A percentile compares a stretch with the other conserved stretches of the same genome.
phyloP scores from a whole-genome alignment of 1,140 invertebrate genomes.

The Zaprionus vittiger region DNA sequence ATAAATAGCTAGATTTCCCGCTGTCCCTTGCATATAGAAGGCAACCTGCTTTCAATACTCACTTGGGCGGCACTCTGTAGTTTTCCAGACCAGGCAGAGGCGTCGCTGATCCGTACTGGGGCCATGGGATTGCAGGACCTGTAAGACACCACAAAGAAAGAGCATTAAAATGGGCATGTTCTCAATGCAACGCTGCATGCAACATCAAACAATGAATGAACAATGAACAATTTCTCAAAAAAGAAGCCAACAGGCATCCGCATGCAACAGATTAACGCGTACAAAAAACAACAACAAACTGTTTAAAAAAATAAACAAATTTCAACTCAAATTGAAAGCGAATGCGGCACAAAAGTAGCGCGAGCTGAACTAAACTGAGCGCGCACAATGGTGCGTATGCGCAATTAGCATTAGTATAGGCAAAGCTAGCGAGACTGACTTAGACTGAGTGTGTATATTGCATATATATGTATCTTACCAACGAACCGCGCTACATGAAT shows the following conservation, averaged over 20 bases:
- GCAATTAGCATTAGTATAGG: conserved; percentile 64
- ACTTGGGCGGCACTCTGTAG: conserved; percentile 69
- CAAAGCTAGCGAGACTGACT: conserved; percentile 11
- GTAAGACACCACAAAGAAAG: conserved; percentile 42
- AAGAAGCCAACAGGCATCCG: conserved; percentile 30
- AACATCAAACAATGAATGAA: conserved; percentile 40
- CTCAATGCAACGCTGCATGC: conserved; percentile 6
- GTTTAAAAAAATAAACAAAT: conserved; percentile 7
- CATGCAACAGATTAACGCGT: conserved; percentile 10
- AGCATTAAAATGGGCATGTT: conserved; percentile 1
- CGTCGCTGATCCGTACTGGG: conserved; percentile 74
- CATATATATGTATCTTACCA: conserved; percentile 57
- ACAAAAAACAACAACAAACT: conserved; percentile 35
- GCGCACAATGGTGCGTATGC: conserved; percentile 74
- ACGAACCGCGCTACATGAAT: conserved; percentile 35
- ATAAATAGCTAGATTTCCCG: not conserved
- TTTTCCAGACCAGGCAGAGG: conserved; percentile 75
- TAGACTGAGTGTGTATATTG: conserved; percentile 12
- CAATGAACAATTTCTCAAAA: conserved; percentile 29
- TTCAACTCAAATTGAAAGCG: conserved; percentile 10
- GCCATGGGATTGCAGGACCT: conserved; percentile 81
- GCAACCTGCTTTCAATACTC: conserved; percentile 13
- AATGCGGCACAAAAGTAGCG: conserved; percentile 24
- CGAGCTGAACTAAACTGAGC: conserved; percentile 27
- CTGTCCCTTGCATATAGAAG: too few species aligned